Conservation (phyloP, 2,113 vertebrate species). For the Galemys pyrenaicus region DNA sequence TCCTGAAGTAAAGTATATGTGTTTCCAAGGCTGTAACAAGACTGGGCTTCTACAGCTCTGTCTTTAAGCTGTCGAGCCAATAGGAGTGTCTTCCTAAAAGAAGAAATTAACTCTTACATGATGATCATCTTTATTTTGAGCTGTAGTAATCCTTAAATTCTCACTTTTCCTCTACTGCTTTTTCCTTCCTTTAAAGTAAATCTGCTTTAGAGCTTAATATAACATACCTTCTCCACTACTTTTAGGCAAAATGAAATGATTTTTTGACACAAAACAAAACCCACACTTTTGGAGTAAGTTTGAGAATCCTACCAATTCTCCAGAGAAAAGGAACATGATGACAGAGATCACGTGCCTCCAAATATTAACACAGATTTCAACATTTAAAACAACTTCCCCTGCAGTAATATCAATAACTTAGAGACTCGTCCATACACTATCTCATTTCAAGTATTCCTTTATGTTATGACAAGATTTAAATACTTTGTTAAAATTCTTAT, state of each 20-base stretch:
- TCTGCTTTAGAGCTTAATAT: neutral
- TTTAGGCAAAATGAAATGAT: neutral
- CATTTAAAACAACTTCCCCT: neutral
- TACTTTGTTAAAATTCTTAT: neutral
- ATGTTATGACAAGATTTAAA: conserved; percentile 20
- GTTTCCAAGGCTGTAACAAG: conserved; percentile 98
- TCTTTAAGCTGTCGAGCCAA: conserved; percentile 95
- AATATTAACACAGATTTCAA: neutral
- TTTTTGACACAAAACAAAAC: neutral
- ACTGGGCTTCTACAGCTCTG: conserved; percentile 96
- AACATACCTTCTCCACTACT: neutral
- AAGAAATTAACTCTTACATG: conserved; percentile 47
- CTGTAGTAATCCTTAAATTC: neutral
- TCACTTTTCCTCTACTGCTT: neutral
- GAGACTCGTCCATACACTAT: neutral
- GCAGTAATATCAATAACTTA: neutral
- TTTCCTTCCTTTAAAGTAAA: conserved; percentile 14
- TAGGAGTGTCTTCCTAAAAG: conserved; percentile 91
- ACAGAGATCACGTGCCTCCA: neutral
- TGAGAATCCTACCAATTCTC: neutral
- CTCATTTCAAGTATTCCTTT: neutral
- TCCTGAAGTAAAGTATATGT: conserved; percentile 97
- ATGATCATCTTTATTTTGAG: neutral
- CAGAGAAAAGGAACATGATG: neutral
- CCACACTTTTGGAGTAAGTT: neutral